Evolutionary conservation across 2,888 invertebrate species (phyloP).

Genomic region (Laspeyria flexula): DNA sequence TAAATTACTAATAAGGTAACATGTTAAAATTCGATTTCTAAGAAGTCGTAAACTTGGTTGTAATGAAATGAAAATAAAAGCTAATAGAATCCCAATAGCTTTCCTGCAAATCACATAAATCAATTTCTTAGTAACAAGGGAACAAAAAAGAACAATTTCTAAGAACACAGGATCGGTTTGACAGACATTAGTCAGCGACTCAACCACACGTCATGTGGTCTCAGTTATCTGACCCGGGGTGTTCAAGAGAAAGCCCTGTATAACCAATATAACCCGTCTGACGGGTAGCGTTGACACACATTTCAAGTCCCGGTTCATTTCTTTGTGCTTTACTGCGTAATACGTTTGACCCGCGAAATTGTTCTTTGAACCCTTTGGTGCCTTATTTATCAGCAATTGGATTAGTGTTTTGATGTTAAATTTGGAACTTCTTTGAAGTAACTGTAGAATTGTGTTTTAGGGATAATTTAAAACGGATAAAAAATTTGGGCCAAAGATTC

Average conservation of each 20-base stretch:
- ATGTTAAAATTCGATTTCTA: too few species aligned
- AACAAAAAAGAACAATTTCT: constrained; percentile 17
- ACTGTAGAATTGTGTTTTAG: too few species aligned
- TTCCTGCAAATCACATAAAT: not conserved
- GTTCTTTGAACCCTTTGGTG: not conserved
- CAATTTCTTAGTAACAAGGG: not conserved
- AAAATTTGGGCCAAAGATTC: too few species aligned
- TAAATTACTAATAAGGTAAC: too few species aligned
- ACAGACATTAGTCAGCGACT: constrained; percentile 36
- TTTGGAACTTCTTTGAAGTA: not conserved
- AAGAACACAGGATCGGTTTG: constrained; percentile 25
- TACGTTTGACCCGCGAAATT: constrained; percentile 19
- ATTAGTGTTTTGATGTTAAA: not conserved
- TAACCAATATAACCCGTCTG: constrained; percentile 73
- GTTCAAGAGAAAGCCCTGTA: constrained; percentile 61
- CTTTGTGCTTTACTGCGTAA: constrained; percentile 39
- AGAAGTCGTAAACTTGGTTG: too few species aligned
- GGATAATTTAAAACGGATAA: too few species aligned
- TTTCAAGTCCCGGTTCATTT: constrained; percentile 51
- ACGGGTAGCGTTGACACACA: constrained; percentile 71
- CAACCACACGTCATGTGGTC: constrained; percentile 49
- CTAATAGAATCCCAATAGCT: not conserved
- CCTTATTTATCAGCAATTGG: not conserved
- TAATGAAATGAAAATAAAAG: too few species aligned
- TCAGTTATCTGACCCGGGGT: constrained; percentile 60